Evolutionary conservation across 2,888 invertebrate species (phyloP), one percentile per base, ranked within the genome.

Genomic region (Therioaphis trifolii): DNA sequence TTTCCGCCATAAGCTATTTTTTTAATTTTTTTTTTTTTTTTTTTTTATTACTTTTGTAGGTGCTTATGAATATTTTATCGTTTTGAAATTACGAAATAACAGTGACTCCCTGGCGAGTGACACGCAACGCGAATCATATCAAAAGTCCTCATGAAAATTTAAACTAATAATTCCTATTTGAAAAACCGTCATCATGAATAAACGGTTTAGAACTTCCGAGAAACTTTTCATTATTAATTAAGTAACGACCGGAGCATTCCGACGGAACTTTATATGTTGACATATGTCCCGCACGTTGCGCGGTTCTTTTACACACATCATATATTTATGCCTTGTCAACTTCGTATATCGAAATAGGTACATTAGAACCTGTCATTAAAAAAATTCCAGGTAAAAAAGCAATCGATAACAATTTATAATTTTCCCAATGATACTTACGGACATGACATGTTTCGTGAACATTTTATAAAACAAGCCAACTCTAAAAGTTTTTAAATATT

Each of bases 61-160:
- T 14, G 5, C 46, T 29, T 46, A 63, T 29, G 76, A 76, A 76
- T 63, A 46, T 63, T 76, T 76, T 63, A 63, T 76, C 61, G 61
- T 76, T 76, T 49, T 49, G 11, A 74, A 58, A 43, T 58, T 58
- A 40, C 40, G n/a, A 40, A 75, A 40, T 43, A 58, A 74, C 43
- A n/a, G 43, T 43, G 24, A 58, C 27, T 58, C 35, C 49, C n/a
- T 2, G 14, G 15, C n/a, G n/a, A 21, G 27, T 46, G 27, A 43
- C 69, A 74, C 24, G 58, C 40, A 55, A 55, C 24, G 18, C 24
- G 5, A 61, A 24, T 75, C 40, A 11, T 74, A n/a, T 27, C 15
- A 18, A 43, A 27, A 40, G 40, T 75, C 29, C n/a, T 11, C 58
- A 75, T 75, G 40, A 75, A 75, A 58, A 75, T 58, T 58, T 75